phyloP scores from a whole-genome alignment of 2,888 invertebrate genomes.

The Aphidius colemani region DNA sequence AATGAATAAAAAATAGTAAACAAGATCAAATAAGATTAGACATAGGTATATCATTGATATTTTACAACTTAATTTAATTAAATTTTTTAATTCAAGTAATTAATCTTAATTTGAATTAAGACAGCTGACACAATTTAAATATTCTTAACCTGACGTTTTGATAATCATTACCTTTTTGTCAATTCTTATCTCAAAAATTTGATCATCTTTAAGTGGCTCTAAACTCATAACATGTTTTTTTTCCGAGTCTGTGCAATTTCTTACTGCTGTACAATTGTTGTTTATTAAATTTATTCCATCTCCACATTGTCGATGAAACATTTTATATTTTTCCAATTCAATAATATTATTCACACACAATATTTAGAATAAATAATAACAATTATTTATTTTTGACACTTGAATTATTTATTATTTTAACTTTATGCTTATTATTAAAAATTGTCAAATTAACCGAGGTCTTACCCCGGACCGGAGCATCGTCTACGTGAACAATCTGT shows the following conservation, averaged over 20 bases:
- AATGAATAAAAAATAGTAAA: constrained; percentile 27
- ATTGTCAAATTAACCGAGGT: constrained; percentile 16
- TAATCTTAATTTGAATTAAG: too few species aligned
- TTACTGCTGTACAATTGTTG: constrained; percentile 79
- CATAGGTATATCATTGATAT: too few species aligned
- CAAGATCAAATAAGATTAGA: too few species aligned
- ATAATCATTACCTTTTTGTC: constrained; percentile 77
- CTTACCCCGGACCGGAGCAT: constrained; percentile 33
- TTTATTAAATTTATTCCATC: constrained; percentile 83
- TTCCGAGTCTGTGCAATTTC: constrained; percentile 82
- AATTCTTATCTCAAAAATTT: constrained; percentile 84
- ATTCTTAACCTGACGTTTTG: too few species aligned
- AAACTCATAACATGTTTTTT: constrained; percentile 86
- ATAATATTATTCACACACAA: background rate
- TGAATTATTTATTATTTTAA: background rate
- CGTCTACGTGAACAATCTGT: constrained; percentile 24
- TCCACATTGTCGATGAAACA: constrained; percentile 82
- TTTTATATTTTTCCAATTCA: constrained; percentile 36
- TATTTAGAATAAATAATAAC: background rate
- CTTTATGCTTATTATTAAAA: background rate
- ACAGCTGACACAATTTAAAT: too few species aligned
- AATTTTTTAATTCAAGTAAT: too few species aligned
- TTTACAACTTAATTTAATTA: too few species aligned
- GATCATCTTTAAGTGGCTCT: constrained; percentile 79
- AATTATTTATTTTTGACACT: background rate